These are phyloP conservation scores for Sebastes minor DNA, from an alignment of 2,797 vertebrate species.

Conservation along the genomic window DNA sequence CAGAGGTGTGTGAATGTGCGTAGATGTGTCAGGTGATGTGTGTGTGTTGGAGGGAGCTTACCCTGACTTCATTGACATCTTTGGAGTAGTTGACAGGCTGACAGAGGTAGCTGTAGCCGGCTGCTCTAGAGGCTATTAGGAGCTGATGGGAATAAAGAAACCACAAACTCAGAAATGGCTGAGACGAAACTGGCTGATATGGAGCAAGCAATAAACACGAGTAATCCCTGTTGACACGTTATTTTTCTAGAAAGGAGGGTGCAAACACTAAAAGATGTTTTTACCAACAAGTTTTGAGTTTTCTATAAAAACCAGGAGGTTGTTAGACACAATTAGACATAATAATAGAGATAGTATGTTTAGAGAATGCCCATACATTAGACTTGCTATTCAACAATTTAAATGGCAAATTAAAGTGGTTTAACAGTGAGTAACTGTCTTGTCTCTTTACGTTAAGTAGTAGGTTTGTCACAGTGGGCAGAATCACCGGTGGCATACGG, in stretches of 20 bases:
- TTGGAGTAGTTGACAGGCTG: conserved; percentile 96
- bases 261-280: not conserved
- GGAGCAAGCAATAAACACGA: not conserved
- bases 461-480: not conserved
- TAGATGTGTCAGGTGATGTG: not conserved
- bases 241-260: not conserved
- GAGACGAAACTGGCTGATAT: not conserved
- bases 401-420: not conserved
- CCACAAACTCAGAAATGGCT: not conserved
- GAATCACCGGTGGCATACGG: not conserved
- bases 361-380: not conserved
- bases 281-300: not conserved
- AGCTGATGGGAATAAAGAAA: conserved; percentile 80
- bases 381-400: not conserved
- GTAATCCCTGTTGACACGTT: too few relatives aligned
- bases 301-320: not conserved
- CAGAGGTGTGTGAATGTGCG: not conserved
- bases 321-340: not conserved
- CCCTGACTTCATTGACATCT: conserved; percentile 96
- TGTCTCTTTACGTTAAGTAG: not conserved
- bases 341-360: not conserved
- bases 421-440: not conserved
- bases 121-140: conserved; percentile 90
- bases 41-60: conserved; percentile 75
- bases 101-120: conserved; percentile 97